A percentile compares a stretch with the other conserved stretches of the same genome.
Conservation (phyloP, 1,140 invertebrate genomes). For the Chymomyza costata region DNA sequence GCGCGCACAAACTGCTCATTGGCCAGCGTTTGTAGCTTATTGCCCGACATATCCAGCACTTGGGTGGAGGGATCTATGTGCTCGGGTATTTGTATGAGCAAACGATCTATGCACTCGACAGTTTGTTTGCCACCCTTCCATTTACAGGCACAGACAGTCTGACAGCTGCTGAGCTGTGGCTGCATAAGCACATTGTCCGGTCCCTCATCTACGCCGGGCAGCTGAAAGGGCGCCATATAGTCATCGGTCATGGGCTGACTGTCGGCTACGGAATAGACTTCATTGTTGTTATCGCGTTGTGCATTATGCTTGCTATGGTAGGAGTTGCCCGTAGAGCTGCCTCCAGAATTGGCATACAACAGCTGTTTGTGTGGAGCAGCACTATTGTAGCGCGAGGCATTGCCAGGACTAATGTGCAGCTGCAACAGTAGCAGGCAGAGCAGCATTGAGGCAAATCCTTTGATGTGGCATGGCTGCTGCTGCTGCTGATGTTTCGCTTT, state of each 20-base stretch:
- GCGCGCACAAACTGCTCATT: conserved; percentile 87
- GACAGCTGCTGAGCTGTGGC: conserved; percentile 78
- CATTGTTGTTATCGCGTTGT: conserved; percentile 34
- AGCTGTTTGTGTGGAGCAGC: background rate
- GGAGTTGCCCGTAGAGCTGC: background rate
- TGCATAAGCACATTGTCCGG: conserved; percentile 34
- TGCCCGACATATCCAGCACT: conserved; percentile 90
- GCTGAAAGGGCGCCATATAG: conserved; percentile 36
- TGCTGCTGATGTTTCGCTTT: background rate
- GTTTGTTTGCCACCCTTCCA: conserved; percentile 95
- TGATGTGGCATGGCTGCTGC: background rate
- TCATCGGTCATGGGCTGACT: conserved; percentile 69
- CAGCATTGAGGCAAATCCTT: background rate
- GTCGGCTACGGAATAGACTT: conserved; percentile 62
- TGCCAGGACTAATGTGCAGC: conserved; percentile 10
- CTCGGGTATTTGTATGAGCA: conserved; percentile 87
- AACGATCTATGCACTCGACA: conserved; percentile 89
- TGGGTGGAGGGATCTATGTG: conserved; percentile 90
- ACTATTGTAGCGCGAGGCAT: conserved; percentile 21
- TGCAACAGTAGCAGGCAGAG: background rate
- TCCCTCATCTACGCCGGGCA: conserved; percentile 16
- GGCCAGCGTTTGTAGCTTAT: conserved; percentile 88
- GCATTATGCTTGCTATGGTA: background rate
- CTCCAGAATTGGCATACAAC: conserved; percentile 25
- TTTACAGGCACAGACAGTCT: conserved; percentile 89